Base-by-base conservation (phyloP, 2,888 invertebrate genomes). In the Dicyrtomina minuta region DNA sequence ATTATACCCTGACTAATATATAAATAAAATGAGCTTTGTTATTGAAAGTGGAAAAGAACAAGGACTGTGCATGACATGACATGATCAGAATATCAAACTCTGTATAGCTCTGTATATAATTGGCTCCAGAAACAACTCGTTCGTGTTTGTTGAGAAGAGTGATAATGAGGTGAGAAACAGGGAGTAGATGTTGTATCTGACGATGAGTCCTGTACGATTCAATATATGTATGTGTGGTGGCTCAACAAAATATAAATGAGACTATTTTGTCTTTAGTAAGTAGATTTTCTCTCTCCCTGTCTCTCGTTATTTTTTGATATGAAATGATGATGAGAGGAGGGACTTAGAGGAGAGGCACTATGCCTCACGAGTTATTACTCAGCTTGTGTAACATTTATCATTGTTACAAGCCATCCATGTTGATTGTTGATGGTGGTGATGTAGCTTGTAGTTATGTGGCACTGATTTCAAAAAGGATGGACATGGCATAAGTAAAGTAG, bases 121-220 rank as follows among this genome's bases (percentile, higher is more conserved):
- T 64, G 64, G 64, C 51, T 51, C 17, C 33, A 49, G 46, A 26
- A 61, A 44, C 44, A 43, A 61, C 61, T 61, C 61, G 41, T 61
- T 61, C 46, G 46, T 64, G 39, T 27, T 51, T 49, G 62, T 55
- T 55, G 41, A 20, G 41, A 65, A 55, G 53, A 53, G 56, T 26
- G 56, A 65, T 56, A 65, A 65, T 65, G 56, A 65, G 65, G 65
- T 56, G 65, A 65, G 65, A 65, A 56, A 65, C 55, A 65, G 65
- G 44, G 64, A 56, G 65, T 64, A 39, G 43, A 26, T 24, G 55
- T 62, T 46, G 46, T 62, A 44, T 49, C 17, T 46, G 49, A 53
- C 20, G 22, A 22, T n/a, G 12, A 26, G 20, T 27, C 22, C 27
- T 55, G 8, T 22, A 17, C 33, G 3, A 33, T 33, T 33, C 33